phyloP scores from a whole-genome alignment of 2,113 vertebrate genomes.

The Lethenteron camtschaticum region DNA sequence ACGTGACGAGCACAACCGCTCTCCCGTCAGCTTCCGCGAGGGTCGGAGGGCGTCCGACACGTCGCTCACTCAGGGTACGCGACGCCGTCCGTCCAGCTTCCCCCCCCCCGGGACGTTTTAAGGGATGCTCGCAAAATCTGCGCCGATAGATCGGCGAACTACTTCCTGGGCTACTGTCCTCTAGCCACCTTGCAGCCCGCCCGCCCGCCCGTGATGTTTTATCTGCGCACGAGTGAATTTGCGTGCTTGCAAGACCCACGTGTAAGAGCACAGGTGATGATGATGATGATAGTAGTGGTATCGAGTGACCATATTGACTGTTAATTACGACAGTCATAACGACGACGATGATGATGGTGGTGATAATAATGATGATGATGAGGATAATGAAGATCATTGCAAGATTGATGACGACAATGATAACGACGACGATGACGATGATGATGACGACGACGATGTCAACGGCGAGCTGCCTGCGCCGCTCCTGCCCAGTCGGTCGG shows the following conservation, averaged over 20 bases:
- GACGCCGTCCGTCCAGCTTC: fast-evolving
- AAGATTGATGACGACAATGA: not conserved
- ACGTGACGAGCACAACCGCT: conserved; percentile 69
- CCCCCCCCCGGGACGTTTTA: not conserved
- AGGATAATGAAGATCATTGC: not conserved
- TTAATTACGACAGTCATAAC: too few species aligned
- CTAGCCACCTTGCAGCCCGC: not conserved
- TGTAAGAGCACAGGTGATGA: too few species aligned
- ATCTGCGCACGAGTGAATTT: not conserved
- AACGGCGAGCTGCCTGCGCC: not conserved
- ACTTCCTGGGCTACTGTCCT: not conserved
- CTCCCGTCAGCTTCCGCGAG: conserved; percentile 85
- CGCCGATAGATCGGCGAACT: not conserved
- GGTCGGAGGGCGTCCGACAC: conserved; percentile 81
- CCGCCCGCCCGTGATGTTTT: not conserved
- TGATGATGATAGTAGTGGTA: too few species aligned
- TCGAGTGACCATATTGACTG: too few species aligned
- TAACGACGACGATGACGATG: not conserved
- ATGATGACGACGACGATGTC: not conserved
- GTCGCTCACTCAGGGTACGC: conserved; percentile 73
- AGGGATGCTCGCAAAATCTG: fast-evolving
- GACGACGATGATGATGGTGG: too few species aligned
- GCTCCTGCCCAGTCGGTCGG: not conserved
- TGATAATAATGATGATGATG: not conserved
- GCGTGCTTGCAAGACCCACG: not conserved